These are phyloP conservation scores for Holocentrus rufus DNA, from an alignment of 2,797 vertebrate genomes.

Conservation along the genomic window DNA sequence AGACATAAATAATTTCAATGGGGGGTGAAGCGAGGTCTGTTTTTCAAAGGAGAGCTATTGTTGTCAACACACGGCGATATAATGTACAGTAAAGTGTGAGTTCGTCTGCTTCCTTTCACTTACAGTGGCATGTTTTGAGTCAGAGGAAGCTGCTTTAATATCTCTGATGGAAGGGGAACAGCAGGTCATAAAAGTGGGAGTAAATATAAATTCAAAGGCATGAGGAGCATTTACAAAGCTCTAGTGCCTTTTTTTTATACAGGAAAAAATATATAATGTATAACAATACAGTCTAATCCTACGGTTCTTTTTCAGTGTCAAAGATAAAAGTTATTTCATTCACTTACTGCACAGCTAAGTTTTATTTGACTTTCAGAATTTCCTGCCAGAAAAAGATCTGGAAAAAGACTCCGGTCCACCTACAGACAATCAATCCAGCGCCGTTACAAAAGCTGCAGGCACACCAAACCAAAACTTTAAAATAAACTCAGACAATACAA, in stretches of 20 bases:
- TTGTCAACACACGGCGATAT: conserved; percentile 15
- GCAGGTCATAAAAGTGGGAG: not conserved
- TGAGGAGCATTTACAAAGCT: not conserved
- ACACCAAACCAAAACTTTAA: not conserved
- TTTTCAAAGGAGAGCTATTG: not conserved
- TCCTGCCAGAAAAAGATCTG: conserved; percentile 27
- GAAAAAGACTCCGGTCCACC: conserved; percentile 37
- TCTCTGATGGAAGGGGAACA: not conserved
- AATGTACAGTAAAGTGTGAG: not conserved
- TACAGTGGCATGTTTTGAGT: not conserved
- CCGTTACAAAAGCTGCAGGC: conserved; percentile 30
- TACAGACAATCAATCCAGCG: conserved; percentile 29
- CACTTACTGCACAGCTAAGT: conserved; percentile 46
- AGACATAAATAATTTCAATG: conserved; percentile 23
- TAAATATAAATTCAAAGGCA: not conserved
- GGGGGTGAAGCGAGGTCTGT: conserved; percentile 16
- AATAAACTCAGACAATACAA: conserved; percentile 22
- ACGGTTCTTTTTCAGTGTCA: too few species aligned
- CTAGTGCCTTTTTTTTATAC: not conserved
- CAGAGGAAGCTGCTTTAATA: not conserved
- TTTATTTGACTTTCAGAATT: conserved; percentile 12
- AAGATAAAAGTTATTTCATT: not conserved
- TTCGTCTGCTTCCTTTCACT: not conserved
- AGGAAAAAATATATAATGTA: too few species aligned
- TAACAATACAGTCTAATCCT: too few species aligned